These are phyloP conservation scores for Volucella inflata DNA, from an alignment of 2,888 invertebrate genomes.

Conservation along the genomic window DNA sequence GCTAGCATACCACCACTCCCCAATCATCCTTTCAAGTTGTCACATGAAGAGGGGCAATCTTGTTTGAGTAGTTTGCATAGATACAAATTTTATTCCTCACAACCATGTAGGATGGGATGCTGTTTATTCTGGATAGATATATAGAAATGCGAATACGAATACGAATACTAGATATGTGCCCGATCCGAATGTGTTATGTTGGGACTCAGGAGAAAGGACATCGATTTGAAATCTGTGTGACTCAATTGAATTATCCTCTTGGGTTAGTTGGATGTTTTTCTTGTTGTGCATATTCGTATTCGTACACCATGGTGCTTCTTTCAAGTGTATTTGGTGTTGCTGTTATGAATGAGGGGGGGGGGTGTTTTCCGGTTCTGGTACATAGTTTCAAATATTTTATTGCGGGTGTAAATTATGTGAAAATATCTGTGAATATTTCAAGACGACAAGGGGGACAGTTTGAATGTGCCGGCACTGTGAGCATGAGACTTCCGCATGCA, in stretches of 20 bases:
- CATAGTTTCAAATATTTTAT: slow-evolving; percentile 75
- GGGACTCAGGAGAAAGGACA: slow-evolving; percentile 45
- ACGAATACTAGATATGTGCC: no score
- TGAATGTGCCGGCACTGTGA: neutral
- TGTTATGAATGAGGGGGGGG: neutral
- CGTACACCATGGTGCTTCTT: no score
- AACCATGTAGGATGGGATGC: slow-evolving; percentile 35
- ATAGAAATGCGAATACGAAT: slow-evolving; percentile 8
- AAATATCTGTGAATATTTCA: slow-evolving; percentile 68
- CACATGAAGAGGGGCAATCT: slow-evolving; percentile 49
- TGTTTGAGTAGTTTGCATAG: slow-evolving; percentile 73
- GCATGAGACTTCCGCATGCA: slow-evolving; percentile 65
- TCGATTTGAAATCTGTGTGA: slow-evolving; percentile 72
- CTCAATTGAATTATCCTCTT: slow-evolving; percentile 73
- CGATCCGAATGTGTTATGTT: slow-evolving; percentile 1
- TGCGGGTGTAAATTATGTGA: slow-evolving; percentile 74
- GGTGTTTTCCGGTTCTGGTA: slow-evolving; percentile 50
- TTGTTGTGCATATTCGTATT: neutral
- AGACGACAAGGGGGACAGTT: neutral
- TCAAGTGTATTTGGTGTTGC: neutral
- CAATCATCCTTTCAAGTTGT: neutral
- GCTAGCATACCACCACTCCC: no score
- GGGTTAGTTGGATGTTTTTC: slow-evolving; percentile 48
- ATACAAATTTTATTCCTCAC: slow-evolving; percentile 69
- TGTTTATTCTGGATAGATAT: slow-evolving; percentile 39